Percentiles rank a stretch among this genome's conserved stretches.
Evolutionary conservation across 92 coral and sea anemone genomes (phyloP).

Genomic region (Bergia puertoricense): DNA sequence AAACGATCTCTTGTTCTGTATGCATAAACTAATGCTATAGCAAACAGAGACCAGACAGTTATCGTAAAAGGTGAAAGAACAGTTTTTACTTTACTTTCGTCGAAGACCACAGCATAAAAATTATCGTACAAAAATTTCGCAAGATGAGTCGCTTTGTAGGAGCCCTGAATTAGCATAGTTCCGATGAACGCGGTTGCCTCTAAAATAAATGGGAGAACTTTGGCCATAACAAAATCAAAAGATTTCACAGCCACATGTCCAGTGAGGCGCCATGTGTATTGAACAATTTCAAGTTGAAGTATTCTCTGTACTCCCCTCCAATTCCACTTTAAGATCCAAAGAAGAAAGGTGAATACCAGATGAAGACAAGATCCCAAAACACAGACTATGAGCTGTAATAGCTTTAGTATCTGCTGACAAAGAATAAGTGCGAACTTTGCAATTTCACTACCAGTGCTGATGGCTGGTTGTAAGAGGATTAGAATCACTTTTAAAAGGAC

Average conservation of each 20-base stretch:
- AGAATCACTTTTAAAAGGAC: neutral
- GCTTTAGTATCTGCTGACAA: neutral
- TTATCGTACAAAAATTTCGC: slow-evolving; percentile 6
- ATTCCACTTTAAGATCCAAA: slow-evolving; percentile 15
- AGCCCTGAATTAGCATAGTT: slow-evolving; percentile 6
- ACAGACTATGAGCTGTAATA: neutral
- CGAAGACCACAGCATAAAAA: slow-evolving; percentile 14
- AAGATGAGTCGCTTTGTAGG: slow-evolving; percentile 20
- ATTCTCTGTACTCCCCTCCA: slow-evolving; percentile 19
- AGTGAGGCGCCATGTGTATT: neutral
- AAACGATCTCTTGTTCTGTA: slow-evolving; percentile 42
- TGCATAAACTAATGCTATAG: slow-evolving; percentile 21
- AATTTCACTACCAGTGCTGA: slow-evolving; percentile 34
- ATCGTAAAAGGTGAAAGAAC: slow-evolving; percentile 37
- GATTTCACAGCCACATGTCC: neutral
- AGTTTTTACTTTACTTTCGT: slow-evolving; percentile 6
- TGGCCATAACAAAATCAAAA: neutral
- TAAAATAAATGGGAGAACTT: slow-evolving; percentile 17
- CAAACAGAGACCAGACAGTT: slow-evolving; percentile 26
- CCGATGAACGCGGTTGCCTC: neutral
- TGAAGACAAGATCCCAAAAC: neutral
- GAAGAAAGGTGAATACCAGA: slow-evolving; percentile 20
- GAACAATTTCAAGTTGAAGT: slow-evolving; percentile 23
- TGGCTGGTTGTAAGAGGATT: slow-evolving; percentile 31
- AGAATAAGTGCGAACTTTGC: neutral